These are phyloP conservation scores for Malthinus seriepunctatus DNA, from an alignment of 2,888 invertebrate genomes.

Conservation along the genomic window DNA sequence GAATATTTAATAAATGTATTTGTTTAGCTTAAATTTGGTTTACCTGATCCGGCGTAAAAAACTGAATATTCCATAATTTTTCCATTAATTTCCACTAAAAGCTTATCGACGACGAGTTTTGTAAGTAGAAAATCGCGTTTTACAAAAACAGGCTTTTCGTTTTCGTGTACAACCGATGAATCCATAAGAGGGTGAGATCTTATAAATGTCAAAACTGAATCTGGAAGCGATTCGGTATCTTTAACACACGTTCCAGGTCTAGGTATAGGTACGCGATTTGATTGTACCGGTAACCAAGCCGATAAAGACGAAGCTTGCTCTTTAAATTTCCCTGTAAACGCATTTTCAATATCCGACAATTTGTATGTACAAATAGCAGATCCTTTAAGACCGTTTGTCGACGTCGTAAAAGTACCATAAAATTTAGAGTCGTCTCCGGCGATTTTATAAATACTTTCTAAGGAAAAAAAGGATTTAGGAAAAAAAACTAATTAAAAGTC, in stretches of 20 bases:
- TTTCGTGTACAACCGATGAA: constrained; percentile 90
- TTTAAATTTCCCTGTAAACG: constrained; percentile 94
- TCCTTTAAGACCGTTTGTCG: constrained; percentile 92
- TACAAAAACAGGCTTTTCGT: constrained; percentile 91
- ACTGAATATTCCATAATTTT: constrained; percentile 80
- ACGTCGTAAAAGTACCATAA: constrained; percentile 95
- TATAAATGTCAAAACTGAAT: constrained; percentile 94
- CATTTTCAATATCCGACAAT: constrained; percentile 84
- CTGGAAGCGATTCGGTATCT: constrained; percentile 88
- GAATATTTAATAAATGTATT: background rate
- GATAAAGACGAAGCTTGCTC: constrained; percentile 92
- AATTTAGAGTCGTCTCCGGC: constrained; percentile 88
- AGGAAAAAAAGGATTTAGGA: constrained; percentile 7
- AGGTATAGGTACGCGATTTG: constrained; percentile 88
- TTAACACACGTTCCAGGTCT: constrained; percentile 94
- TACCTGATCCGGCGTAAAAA: constrained; percentile 90
- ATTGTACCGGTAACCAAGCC: constrained; percentile 93
- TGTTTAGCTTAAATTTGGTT: background rate
- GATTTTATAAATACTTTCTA: constrained; percentile 94
- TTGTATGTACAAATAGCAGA: constrained; percentile 98
- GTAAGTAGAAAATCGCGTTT: constrained; percentile 91
- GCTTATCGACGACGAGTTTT: constrained; percentile 85
- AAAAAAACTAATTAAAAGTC: background rate
- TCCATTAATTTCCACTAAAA: constrained; percentile 77
- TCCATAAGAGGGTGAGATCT: constrained; percentile 98